Evolutionary conservation across 2,113 vertebrate genomes (phyloP).

Genomic region (Salvelinus namaycush): DNA sequence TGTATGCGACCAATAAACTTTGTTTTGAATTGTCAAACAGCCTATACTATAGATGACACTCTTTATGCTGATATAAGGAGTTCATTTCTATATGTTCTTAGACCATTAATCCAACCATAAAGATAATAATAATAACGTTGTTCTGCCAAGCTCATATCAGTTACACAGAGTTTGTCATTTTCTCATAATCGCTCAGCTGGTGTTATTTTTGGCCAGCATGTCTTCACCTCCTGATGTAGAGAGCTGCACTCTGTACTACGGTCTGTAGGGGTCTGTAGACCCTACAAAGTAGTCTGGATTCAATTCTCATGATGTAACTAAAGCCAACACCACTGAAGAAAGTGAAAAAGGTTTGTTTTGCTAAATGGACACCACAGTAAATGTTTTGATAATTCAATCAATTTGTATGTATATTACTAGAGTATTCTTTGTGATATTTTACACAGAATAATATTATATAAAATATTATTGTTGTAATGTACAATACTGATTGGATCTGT

Average conservation of each 20-base stretch:
- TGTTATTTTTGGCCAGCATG: slow-evolving; percentile 18
- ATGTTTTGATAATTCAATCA: not conserved
- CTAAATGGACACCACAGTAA: too few relatives aligned
- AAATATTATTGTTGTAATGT: not conserved
- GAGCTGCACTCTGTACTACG: too few relatives aligned
- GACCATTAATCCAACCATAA: not conserved
- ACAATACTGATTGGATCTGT: not conserved
- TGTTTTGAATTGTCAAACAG: too few relatives aligned
- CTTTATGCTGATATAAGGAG: not conserved
- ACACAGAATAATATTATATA: not conserved
- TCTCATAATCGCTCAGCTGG: slow-evolving; percentile 19
- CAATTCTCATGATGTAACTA: not conserved
- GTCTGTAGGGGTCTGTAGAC: too few relatives aligned
- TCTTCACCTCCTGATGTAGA: not conserved
- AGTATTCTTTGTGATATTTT: not conserved
- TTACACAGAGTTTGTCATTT: slow-evolving; percentile 9
- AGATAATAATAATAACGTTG: not conserved
- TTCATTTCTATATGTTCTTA: not conserved
- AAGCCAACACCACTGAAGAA: not conserved
- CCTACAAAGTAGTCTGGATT: too few relatives aligned
- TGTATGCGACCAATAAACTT: too few relatives aligned
- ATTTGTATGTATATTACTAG: not conserved
- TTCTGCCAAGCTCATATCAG: not conserved
- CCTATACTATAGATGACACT: not conserved
- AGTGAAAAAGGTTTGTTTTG: not conserved